These are phyloP conservation scores for Cerceris rybyensis DNA, from an alignment of 2,888 invertebrate species.

Conservation along the genomic window DNA sequence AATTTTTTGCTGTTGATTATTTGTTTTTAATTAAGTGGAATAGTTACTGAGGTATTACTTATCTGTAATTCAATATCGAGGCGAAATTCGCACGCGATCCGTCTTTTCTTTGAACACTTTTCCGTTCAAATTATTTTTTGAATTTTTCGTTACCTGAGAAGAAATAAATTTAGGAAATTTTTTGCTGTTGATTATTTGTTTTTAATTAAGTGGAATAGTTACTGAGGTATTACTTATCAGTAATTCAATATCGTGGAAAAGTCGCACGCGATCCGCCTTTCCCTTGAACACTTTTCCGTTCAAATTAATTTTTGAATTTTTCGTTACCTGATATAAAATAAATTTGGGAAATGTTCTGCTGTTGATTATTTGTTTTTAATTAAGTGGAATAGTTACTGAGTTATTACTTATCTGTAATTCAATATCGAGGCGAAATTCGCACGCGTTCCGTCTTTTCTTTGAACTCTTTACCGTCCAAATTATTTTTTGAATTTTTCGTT, in stretches of 20 bases:
- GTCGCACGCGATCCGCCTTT: slow-evolving; percentile 36
- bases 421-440: slow-evolving; percentile 31
- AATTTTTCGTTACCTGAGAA: too few relatives aligned
- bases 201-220: too few relatives aligned
- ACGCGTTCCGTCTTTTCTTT: slow-evolving; percentile 34
- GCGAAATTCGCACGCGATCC: slow-evolving; percentile 37
- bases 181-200: too few relatives aligned
- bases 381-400: too few relatives aligned
- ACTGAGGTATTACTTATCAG: slow-evolving; percentile 7
- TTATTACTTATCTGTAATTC: slow-evolving; percentile 36
- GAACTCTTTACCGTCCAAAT: slow-evolving; percentile 14
- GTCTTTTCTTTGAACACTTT: slow-evolving; percentile 32
- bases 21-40: too few relatives aligned
- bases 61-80: slow-evolving; percentile 36
- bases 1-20: too few relatives aligned
- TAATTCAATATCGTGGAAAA: slow-evolving; percentile 36
- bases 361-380: too few relatives aligned
- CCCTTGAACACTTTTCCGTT: slow-evolving; percentile 26
- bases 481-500: too few relatives aligned
- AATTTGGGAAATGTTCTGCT: too few relatives aligned
- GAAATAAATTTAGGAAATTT: too few relatives aligned
- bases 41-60: background rate
- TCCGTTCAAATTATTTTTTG: background rate
- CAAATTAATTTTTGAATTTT: too few relatives aligned
- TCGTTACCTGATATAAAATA: too few relatives aligned